phyloP scores from a whole-genome alignment of 2,888 invertebrate genomes.

The Acanthococcus lagerstroemiae region DNA sequence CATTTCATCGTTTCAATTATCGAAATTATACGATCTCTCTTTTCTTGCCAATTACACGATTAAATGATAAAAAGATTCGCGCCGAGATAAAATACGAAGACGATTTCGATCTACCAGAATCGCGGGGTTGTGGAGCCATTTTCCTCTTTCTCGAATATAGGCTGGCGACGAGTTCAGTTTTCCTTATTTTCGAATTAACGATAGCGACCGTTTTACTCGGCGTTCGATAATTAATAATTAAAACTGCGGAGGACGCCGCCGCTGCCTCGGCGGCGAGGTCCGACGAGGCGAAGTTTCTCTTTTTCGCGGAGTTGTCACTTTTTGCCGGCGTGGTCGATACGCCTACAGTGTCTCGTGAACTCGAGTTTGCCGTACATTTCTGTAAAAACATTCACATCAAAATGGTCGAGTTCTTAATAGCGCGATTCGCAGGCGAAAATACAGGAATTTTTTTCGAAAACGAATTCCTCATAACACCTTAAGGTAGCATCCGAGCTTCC shows the following conservation, averaged over 20 bases:
- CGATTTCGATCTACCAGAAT: not conserved
- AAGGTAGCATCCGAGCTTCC: no score
- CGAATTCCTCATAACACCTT: no score
- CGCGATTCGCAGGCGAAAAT: no score
- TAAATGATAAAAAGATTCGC: conserved; percentile 2
- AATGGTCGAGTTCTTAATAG: no score
- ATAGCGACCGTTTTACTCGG: not conserved
- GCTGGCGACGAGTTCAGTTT: conserved; percentile 27
- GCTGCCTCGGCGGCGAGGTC: no score
- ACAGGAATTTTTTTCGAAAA: no score
- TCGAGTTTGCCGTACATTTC: no score
- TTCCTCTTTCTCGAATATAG: not conserved
- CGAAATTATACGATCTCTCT: conserved; percentile 23
- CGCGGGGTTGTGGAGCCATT: not conserved
- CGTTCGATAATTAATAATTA: not conserved
- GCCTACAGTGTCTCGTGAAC: no score
- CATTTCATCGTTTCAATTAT: conserved; percentile 19
- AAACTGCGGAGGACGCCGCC: not conserved
- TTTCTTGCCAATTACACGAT: conserved; percentile 25
- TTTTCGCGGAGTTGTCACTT: no score
- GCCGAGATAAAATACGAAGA: not conserved
- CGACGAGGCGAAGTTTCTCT: no score
- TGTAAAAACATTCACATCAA: no score
- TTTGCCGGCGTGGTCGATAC: no score
- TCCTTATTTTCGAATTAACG: conserved; percentile 14